Evolutionary conservation across 2,113 vertebrate species (phyloP), one percentile per base, ranked within the genome.

Genomic region (Scomber scombrus): DNA sequence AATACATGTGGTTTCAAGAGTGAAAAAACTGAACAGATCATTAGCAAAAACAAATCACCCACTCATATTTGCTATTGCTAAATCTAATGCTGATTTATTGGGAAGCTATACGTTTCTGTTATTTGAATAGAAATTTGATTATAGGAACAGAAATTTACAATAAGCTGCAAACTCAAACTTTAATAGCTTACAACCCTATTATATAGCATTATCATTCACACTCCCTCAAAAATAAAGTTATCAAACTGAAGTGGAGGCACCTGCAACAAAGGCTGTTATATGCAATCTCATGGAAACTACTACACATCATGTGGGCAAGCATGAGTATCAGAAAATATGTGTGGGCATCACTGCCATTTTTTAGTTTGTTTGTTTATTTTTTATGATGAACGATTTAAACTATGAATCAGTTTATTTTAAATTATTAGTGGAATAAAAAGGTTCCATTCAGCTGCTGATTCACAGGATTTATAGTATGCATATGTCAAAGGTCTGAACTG

Each of bases 401-500:
- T 40, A 7, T 40, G 7, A 40, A 40, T 9, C 34, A 40, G 34
- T 40, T 40, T 40, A 9, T 9, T 40, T 0, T 40, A 40, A 40
- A 40, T 40, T 19, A 57, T 63, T 46, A 45, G 8, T 14, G 18
- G 19, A 21, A 58, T 63, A 21, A 5, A n/a, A 76, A 23, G 43
- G 5, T 18, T 13, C 9, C 23, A n/a, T 15, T 3, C 21, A 10
- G 15, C 16, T 62, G 19, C 15, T 69, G 3, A 66, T 67, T 51
- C 61, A 11, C 58, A 54, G 11, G 2, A 47, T 73, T n/a, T 4
- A 3, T 9, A 40, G 6, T 9, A 9, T 21, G 18, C 13, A 21
- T 51, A 19, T 18, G 70, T 78, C 45, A 75, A 49, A 50, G 43
- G 77, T 73, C 18, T 68, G 57, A 63, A 18, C 4, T 54, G 83